Conservation (phyloP, 2,797 vertebrate species). For the Phoeniculus purpureus region DNA sequence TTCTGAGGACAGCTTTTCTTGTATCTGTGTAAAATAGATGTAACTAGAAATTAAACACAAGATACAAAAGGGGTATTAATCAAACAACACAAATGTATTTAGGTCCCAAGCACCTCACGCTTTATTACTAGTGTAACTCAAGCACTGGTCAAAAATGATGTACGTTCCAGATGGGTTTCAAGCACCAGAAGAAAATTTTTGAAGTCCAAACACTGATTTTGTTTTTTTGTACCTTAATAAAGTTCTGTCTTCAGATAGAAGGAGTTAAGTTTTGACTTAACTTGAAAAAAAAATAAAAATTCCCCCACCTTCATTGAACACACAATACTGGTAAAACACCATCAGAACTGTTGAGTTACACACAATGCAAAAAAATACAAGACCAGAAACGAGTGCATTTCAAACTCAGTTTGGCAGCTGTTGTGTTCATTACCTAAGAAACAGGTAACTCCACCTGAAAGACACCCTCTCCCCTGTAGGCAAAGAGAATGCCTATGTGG, state of each 20-base stretch:
- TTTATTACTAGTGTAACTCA: background rate
- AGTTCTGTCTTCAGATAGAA: background rate
- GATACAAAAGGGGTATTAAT: conserved; percentile 11
- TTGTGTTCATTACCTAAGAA: background rate
- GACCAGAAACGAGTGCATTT: background rate
- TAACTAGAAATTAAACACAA: conserved; percentile 64
- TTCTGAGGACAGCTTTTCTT: conserved; percentile 86
- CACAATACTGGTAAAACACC: background rate
- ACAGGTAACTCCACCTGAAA: background rate
- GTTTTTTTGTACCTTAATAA: background rate
- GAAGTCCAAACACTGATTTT: background rate
- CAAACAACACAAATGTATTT: background rate
- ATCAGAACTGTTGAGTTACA: background rate
- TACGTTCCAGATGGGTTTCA: background rate
- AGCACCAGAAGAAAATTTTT: background rate
- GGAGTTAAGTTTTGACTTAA: background rate
- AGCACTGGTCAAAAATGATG: background rate
- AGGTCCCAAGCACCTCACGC: background rate
- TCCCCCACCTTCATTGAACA: background rate
- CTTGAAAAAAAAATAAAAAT: background rate
- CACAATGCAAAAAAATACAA: background rate
- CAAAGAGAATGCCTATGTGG: background rate
- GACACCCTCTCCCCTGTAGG: background rate
- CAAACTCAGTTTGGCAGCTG: background rate
- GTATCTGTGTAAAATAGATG: conserved; percentile 83